Percentiles rank a stretch among this genome's conserved stretches.
phyloP scores from a whole-genome alignment of 2,888 invertebrate genomes.

The Mactromeris polynyma region DNA sequence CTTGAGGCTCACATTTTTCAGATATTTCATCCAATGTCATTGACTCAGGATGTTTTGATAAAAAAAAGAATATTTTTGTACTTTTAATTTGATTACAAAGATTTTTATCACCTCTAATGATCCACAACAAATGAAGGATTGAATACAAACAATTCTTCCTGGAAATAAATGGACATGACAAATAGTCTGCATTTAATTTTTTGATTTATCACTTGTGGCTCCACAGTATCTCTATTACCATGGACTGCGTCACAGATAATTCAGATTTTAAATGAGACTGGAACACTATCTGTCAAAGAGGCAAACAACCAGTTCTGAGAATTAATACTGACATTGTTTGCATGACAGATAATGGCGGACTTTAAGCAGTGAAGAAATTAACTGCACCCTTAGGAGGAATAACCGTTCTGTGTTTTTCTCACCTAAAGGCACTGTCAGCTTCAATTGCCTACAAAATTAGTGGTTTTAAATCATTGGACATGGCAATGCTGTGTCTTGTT shows the following conservation, averaged over 20 bases:
- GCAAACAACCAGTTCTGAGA: neutral
- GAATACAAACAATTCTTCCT: neutral
- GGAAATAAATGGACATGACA: neutral
- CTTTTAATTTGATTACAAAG: too few species aligned
- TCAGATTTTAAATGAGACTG: neutral
- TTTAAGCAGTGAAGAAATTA: neutral
- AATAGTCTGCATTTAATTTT: neutral
- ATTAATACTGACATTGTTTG: slow-evolving; percentile 1
- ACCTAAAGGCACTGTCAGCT: slow-evolving; percentile 1
- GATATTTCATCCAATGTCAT: too few species aligned
- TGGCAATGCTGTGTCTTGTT: neutral
- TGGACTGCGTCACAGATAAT: slow-evolving; percentile 18
- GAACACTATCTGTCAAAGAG: neutral
- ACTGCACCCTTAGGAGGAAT: neutral
- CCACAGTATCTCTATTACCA: neutral
- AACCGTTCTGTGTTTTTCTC: neutral
- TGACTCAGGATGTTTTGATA: too few species aligned
- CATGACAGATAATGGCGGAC: slow-evolving; percentile 2
- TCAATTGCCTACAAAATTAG: neutral
- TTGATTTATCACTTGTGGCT: neutral
- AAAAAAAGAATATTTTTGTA: too few species aligned
- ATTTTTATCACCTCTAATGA: too few species aligned
- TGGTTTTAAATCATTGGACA: neutral
- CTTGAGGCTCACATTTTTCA: too few species aligned
- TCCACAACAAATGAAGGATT: neutral